phyloP scores from a whole-genome alignment of 2,888 invertebrate genomes.

The Alcis repandata region DNA sequence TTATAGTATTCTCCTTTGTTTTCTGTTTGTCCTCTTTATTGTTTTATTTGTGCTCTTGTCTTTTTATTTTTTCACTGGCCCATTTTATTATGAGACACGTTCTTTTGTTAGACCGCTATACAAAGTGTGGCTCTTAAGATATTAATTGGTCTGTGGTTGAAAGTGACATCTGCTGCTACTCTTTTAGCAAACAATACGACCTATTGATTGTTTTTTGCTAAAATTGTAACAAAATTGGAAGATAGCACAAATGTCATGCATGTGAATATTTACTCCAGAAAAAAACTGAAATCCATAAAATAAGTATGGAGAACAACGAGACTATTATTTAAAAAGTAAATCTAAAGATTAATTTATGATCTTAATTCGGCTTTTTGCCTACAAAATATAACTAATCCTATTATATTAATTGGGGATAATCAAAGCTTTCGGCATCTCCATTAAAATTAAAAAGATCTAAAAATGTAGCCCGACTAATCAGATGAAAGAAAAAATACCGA shows the following conservation, averaged over 20 bases:
- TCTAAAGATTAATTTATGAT: not conserved
- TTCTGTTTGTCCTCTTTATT: conserved; percentile 64
- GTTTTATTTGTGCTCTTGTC: conserved; percentile 58
- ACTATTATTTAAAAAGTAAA: not conserved
- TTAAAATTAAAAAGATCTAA: conserved; percentile 33
- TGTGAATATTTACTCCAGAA: not conserved
- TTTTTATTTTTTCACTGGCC: conserved; percentile 53
- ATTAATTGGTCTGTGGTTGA: conserved; percentile 53
- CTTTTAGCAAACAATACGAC: conserved; percentile 9
- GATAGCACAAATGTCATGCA: no score
- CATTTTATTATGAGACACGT: conserved; percentile 57
- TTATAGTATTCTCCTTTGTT: conserved; percentile 68
- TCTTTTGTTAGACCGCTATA: conserved; percentile 59
- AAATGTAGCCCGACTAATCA: conserved; percentile 43
- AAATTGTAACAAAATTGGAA: no score
- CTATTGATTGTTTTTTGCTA: no score
- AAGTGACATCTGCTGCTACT: conserved; percentile 28
- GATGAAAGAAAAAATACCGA: conserved; percentile 55
- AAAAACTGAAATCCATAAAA: not conserved
- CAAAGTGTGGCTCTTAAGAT: conserved; percentile 49
- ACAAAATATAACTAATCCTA: conserved; percentile 13
- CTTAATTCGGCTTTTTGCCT: not conserved
- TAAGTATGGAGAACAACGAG: not conserved
- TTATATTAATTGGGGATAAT: conserved; percentile 26
- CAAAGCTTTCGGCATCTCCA: conserved; percentile 19